Percentiles rank a stretch among this genome's conserved stretches.
Evolutionary conservation across 2,888 invertebrate species (phyloP).

Genomic region (Drosophila testacea): DNA sequence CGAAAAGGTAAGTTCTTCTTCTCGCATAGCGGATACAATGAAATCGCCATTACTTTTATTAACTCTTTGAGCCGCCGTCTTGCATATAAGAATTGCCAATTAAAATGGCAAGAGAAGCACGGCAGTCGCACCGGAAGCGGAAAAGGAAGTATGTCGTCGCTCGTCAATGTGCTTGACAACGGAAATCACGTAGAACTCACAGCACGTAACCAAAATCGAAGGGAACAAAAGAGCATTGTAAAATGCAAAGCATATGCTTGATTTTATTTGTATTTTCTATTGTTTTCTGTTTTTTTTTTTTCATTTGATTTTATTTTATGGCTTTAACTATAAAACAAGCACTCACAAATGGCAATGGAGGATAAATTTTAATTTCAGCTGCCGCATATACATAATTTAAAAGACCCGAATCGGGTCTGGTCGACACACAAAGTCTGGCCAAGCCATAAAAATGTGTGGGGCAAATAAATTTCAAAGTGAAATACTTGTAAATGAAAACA

Average conservation of each 20-base stretch:
- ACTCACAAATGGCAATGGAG: conserved; percentile 42
- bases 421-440: conserved; percentile 51
- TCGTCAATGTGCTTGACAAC: conserved; percentile 23
- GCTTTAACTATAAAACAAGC: conserved; percentile 49
- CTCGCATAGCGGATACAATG: conserved; percentile 52
- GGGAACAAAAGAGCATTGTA: conserved; percentile 4
- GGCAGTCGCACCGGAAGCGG: conserved; percentile 19
- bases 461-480: conserved; percentile 78
- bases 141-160: conserved; percentile 24
- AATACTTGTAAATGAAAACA: conserved; percentile 81
- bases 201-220: conserved; percentile 12
- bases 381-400: conserved; percentile 67
- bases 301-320: conserved; percentile 34
- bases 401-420: conserved; percentile 20
- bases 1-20: conserved; percentile 22
- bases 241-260: conserved; percentile 40
- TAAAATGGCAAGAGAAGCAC: conserved; percentile 45
- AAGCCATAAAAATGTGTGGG: conserved; percentile 77
- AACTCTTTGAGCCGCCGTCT: conserved; percentile 57
- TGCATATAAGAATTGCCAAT: conserved; percentile 61
- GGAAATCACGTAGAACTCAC: conserved; percentile 39
- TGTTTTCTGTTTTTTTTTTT: conserved; percentile 13
- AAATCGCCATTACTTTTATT: conserved; percentile 66
- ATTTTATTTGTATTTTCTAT: conserved; percentile 27
- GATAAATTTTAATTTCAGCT: conserved; percentile 74